Base-by-base conservation (phyloP, 2,888 invertebrate species). In the Hyalella azteca region DNA sequence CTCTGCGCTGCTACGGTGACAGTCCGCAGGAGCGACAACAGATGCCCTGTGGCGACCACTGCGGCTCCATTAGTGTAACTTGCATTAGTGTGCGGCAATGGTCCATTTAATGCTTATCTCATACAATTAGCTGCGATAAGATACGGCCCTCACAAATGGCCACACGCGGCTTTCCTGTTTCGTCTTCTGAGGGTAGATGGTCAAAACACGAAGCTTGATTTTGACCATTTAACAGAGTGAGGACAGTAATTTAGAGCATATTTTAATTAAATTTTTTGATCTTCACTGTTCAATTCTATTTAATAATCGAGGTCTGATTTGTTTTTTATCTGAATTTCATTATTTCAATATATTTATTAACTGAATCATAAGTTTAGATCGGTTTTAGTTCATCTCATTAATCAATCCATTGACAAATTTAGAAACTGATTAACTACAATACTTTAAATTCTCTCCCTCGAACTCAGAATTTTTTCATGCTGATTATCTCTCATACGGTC, bases 91-190 rank as follows among this genome's bases (percentile, higher is more conserved):
- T 36, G n/a, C 22, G 29, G 36, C 66, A 66, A 66, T 66, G 66
- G 66, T 36, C 66, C 66, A 66, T 66, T 66, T 66, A 66, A 66
- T 66, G 29, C 36, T 66, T 66, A 66, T 66, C 66, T 36, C n/a
- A 39, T 36, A 66, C 36, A 36, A 39, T 66, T 66, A 66, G 66
- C 66, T 36, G 19, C 19, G 66, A 66, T 66, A 22, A 66, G 66
- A 66, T 66, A 36, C 66, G 66, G 22, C 66, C 36, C 36, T 66
- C 66, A 66, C 66, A 66, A 66, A 66, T 66, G 66, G 66, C 36
- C 66, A 29, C 66, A 32, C 36, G 59, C 19, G 19, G n/a, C 15
- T 66, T 66, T 66, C 36, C 66, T 66, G 32, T 36, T 66, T 54
- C n/a, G n/a, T n/a, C 26, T 54, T 54, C 54, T 54, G 26, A 54